phyloP scores from a whole-genome alignment of 2,113 vertebrate species.

The Epinephelus moara region DNA sequence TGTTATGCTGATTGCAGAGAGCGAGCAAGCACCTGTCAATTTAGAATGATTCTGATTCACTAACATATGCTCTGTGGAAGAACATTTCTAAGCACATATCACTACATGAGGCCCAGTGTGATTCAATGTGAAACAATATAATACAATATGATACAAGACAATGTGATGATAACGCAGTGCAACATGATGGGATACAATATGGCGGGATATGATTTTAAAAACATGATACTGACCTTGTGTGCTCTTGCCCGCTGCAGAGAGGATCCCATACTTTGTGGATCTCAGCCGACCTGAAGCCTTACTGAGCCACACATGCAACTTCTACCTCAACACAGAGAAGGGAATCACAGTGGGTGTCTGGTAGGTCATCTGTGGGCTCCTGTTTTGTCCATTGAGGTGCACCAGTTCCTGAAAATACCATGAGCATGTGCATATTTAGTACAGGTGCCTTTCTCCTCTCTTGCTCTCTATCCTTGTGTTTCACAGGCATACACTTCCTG shows the following conservation, averaged over 20 bases:
- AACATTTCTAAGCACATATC: too few relatives aligned
- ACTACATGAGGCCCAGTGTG: too few relatives aligned
- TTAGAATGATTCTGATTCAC: too few relatives aligned
- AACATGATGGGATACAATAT: too few relatives aligned
- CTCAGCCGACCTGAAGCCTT: conserved; percentile 80
- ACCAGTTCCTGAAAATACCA: not conserved
- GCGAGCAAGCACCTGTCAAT: too few relatives aligned
- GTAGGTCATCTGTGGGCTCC: conserved; percentile 75
- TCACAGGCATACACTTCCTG: conserved; percentile 88
- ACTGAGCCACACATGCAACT: conserved; percentile 88
- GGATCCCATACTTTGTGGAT: conserved; percentile 84
- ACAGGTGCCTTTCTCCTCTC: conserved; percentile 27
- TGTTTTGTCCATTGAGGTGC: conserved; percentile 19
- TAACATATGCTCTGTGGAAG: too few relatives aligned
- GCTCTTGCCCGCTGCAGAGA: conserved; percentile 76
- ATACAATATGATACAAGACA: too few relatives aligned
- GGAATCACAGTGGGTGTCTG: conserved; percentile 87
- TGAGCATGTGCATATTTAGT: not conserved
- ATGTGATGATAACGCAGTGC: too few relatives aligned
- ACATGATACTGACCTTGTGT: conserved; percentile 42
- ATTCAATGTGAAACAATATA: too few relatives aligned
- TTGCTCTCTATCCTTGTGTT: conserved; percentile 32
- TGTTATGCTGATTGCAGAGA: too few relatives aligned
- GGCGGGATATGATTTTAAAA: not conserved
- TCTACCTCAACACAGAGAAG: conserved; percentile 85